Percentiles rank a stretch among this genome's conserved stretches.
These are phyloP conservation scores for Muraenolepis orangiensis DNA, from an alignment of 2,797 vertebrate species.

Conservation along the genomic window DNA sequence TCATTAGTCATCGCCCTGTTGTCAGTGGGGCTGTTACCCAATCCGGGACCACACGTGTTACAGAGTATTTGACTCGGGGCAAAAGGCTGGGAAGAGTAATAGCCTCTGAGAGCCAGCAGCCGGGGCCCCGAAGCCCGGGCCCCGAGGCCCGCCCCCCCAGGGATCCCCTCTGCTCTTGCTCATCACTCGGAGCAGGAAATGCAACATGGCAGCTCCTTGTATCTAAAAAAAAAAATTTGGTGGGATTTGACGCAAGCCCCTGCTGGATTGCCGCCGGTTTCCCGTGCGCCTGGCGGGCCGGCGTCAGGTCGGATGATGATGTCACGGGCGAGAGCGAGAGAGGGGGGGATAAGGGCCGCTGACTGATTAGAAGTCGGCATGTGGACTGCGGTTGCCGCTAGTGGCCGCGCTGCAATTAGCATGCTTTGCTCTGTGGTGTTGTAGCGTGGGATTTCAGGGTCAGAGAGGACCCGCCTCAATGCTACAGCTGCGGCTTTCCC, in stretches of 20 bases:
- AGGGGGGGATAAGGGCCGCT: slow-evolving; percentile 14
- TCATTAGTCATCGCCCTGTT: background rate
- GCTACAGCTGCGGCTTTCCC: too few species aligned
- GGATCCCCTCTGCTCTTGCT: slow-evolving; percentile 53
- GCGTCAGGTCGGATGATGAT: slow-evolving; percentile 32
- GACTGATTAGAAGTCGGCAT: slow-evolving; percentile 7
- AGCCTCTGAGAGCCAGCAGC: background rate
- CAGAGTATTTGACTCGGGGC: slow-evolving; percentile 3
- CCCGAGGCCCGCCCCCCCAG: too few species aligned
- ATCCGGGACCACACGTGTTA: slow-evolving; percentile 28
- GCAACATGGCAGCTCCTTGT: slow-evolving; percentile 55
- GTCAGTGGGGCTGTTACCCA: slow-evolving; percentile 15
- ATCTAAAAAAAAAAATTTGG: slow-evolving; percentile 30
- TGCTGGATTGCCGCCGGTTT: slow-evolving; percentile 18
- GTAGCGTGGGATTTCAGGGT: slow-evolving; percentile 1
- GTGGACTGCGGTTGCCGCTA: background rate
- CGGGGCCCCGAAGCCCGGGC: too few species aligned
- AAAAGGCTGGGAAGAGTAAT: background rate
- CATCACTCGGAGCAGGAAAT: slow-evolving; percentile 53
- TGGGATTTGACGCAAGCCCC: slow-evolving; percentile 16
- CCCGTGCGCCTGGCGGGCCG: slow-evolving; percentile 14
- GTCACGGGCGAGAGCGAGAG: slow-evolving; percentile 2
- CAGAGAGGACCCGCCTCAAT: background rate
- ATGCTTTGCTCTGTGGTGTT: background rate
- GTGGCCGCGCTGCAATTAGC: background rate